A percentile compares a stretch with the other conserved stretches of the same genome.
Conservation (phyloP, 1,140 invertebrate genomes). For the Lamellibrachia luymesi region DNA sequence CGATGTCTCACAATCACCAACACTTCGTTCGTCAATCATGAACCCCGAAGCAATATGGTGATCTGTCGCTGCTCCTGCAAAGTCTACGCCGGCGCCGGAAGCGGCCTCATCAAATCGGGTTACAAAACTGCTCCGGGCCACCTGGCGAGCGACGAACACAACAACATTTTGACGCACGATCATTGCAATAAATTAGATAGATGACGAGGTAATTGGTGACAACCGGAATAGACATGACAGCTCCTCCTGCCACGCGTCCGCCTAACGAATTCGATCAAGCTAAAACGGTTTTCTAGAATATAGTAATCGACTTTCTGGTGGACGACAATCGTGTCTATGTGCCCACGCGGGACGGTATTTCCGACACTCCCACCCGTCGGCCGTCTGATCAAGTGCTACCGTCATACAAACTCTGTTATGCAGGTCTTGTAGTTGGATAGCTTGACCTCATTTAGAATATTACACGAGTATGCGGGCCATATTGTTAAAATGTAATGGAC, state of each 20-base stretch:
- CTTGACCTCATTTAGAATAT: not conserved
- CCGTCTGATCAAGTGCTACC: not conserved
- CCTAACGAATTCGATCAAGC: not conserved
- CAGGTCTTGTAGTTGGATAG: not conserved
- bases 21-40: too few relatives aligned
- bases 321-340: not conserved
- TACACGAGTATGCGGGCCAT: not conserved
- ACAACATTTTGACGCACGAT: not conserved
- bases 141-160: not conserved
- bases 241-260: not conserved
- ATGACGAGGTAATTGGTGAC: not conserved
- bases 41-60: not conserved
- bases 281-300: constrained; percentile 1
- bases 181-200: not conserved
- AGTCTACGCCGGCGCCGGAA: too few relatives aligned
- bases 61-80: too few relatives aligned
- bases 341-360: not conserved
- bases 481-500: not conserved
- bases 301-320: constrained; percentile 4
- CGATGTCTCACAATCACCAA: too few relatives aligned
- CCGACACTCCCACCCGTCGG: not conserved
- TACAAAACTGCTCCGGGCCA: not conserved
- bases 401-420: not conserved
- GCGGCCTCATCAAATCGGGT: not conserved
- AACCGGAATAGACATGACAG: not conserved